phyloP scores from a whole-genome alignment of 1,140 invertebrate genomes.

The Drosophila saltans region DNA sequence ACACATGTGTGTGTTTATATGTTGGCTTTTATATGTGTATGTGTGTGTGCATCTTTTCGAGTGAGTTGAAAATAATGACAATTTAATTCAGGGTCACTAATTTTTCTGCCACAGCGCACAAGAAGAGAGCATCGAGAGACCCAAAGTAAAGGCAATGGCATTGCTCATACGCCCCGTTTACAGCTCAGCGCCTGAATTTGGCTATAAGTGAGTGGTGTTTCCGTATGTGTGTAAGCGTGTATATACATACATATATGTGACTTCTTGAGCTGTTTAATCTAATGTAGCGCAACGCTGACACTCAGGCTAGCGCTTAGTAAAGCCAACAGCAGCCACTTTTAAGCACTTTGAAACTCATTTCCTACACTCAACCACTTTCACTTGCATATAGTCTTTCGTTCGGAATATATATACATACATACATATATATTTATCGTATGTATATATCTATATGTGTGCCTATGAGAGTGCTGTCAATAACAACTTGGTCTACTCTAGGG shows the following conservation, averaged over 20 bases:
- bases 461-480: constrained; percentile 50
- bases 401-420: constrained; percentile 7
- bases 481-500: constrained; percentile 36
- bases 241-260: constrained; percentile 52
- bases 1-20: constrained; percentile 27
- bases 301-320: constrained; percentile 50
- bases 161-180: constrained; percentile 69
- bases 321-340: constrained; percentile 68
- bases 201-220: constrained; percentile 7
- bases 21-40: constrained; percentile 6
- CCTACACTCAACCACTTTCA: constrained; percentile 70
- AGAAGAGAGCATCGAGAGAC: constrained; percentile 54
- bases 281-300: constrained; percentile 63
- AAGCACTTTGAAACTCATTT: constrained; percentile 78
- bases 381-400: constrained; percentile 48
- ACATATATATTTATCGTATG: constrained; percentile 21
- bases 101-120: constrained; percentile 78
- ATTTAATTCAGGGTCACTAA: constrained; percentile 82
- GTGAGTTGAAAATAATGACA: constrained; percentile 79
- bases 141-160: constrained; percentile 37
- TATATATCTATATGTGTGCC: neutral
- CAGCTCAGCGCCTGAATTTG: constrained; percentile 59
- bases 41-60: constrained; percentile 66
- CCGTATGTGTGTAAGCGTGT: constrained; percentile 22
- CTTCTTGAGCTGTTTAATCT: constrained; percentile 77